Percentiles rank a stretch among this genome's conserved stretches.
Conservation (phyloP, 2,113 vertebrate genomes). For the Nothocercus julius region DNA sequence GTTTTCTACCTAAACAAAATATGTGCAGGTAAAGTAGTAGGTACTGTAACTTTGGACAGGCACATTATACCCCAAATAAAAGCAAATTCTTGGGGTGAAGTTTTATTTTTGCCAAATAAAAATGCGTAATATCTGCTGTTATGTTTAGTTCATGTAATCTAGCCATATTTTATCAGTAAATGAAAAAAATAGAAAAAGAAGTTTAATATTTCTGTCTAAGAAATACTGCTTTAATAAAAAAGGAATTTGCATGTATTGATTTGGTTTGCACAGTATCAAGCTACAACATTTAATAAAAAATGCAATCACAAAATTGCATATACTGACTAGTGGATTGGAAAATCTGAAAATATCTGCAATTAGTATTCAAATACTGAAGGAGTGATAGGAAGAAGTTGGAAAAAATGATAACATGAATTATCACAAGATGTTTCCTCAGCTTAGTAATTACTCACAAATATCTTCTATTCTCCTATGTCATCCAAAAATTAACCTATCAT, state of each 20-base stretch:
- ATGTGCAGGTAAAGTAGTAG: background rate
- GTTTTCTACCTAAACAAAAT: background rate
- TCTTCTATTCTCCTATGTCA: background rate
- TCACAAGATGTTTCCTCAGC: background rate
- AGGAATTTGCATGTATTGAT: background rate
- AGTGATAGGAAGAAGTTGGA: background rate
- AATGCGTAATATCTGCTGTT: background rate
- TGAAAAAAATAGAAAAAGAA: background rate
- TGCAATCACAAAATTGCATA: background rate
- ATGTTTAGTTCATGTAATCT: background rate
- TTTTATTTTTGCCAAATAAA: background rate
- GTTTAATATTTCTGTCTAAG: background rate
- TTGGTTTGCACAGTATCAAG: background rate
- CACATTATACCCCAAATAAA: background rate
- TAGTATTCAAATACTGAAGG: background rate
- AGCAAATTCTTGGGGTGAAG: background rate
- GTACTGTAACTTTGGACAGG: background rate
- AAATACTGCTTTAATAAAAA: background rate
- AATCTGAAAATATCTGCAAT: background rate
- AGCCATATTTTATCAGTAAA: background rate
- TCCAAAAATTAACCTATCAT: background rate
- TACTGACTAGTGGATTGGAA: background rate
- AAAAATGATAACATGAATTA: background rate
- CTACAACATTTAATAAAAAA: background rate
- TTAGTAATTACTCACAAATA: background rate